Percentiles rank a stretch among this genome's conserved stretches.
Conservation (phyloP, 2,797 vertebrate genomes). For the Pogonophryne albipinna region DNA sequence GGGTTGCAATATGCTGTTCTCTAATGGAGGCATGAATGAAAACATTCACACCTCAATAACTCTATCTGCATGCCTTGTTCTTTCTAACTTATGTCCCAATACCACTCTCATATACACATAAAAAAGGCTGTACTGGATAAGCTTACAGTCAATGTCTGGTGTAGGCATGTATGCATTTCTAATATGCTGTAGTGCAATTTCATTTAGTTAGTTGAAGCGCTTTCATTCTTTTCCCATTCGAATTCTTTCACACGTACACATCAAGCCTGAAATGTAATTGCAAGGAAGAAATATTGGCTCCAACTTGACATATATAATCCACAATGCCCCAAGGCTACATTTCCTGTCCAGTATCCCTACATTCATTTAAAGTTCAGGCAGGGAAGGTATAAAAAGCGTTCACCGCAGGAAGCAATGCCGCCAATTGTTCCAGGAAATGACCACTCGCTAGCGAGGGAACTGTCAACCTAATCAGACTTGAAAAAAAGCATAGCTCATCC, state of each 20-base stretch:
- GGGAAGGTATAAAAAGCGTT: constrained; percentile 36
- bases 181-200: background rate
- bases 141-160: background rate
- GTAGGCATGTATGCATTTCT: background rate
- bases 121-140: background rate
- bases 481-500: constrained; percentile 37
- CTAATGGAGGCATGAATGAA: constrained; percentile 22
- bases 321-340: constrained; percentile 17
- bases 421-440: constrained; percentile 64
- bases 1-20: constrained; percentile 28
- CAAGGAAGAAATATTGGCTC: constrained; percentile 12
- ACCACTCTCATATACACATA: background rate
- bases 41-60: constrained; percentile 4
- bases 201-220: background rate
- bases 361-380: constrained; percentile 44
- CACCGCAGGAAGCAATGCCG: constrained; percentile 29
- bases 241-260: background rate
- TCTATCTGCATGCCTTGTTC: constrained; percentile 20
- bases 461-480: constrained; percentile 64
- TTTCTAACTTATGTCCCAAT: background rate
- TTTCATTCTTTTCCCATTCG: background rate
- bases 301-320: constrained; percentile 26
- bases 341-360: constrained; percentile 32
- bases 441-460: constrained; percentile 50
- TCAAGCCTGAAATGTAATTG: constrained; percentile 26